Evolutionary conservation across 2,113 vertebrate genomes (phyloP), one percentile per base, ranked within the genome.

Genomic region (Chrysochloris asiatica): DNA sequence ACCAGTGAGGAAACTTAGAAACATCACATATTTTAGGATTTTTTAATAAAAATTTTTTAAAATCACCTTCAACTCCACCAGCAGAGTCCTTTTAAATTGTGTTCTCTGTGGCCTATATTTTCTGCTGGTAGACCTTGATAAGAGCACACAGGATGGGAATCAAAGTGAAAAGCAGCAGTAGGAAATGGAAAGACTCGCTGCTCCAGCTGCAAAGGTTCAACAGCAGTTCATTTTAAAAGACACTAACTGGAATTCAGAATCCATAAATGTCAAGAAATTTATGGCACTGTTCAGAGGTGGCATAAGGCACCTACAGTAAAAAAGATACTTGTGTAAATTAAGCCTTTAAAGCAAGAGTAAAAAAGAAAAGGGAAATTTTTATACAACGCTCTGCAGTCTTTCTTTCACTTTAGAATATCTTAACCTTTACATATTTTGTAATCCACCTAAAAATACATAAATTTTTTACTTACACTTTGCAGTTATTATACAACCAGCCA

Each of bases 401-500:
- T 86, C 67, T 26, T 87, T 94, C 76, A 69, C 86, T 87, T 93
- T 24, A 91, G 36, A 87, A 92, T 21, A 87, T 33, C 33, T 92
- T 92, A 73, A 73, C 1, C 65, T 3, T 41, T 52, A 9, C 61
- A 38, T 71, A 83, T 81, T 86, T 80, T 89, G 65, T 88, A 86
- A 73, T 84, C 48, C 61, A 75, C 50, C 75, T 89, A 81, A 92
- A 88, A 84, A 72, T 72, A 94, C 86, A 47, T 90, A 79, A 83
- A 75, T 61, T 61, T 84, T 88, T 43, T 97, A 98, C 99, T 98
- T 97, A 99, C 99, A 97, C 96, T 99, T 99, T 90, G 99, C 99
- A 10, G 99, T 98, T 96, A 99, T 98, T 94, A 99, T 96, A 63
- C 98, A 98, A 91, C 99, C 99, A 28, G 99, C 98, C 96, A 99